These are phyloP conservation scores for Hippotragus niger DNA, from an alignment of 2,113 vertebrate species.

Conservation along the genomic window DNA sequence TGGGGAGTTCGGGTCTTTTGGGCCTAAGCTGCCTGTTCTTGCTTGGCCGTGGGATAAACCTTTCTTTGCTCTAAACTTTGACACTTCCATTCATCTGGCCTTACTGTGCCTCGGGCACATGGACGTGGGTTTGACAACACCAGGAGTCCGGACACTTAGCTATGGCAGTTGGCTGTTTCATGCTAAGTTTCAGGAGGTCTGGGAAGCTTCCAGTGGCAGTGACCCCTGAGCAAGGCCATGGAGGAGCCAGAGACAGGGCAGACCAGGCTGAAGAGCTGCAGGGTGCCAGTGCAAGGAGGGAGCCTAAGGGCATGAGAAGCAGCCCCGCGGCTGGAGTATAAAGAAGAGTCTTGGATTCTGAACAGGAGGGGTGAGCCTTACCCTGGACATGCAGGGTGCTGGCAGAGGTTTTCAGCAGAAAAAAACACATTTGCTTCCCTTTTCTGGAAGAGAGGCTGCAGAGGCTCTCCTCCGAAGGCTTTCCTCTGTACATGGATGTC, in stretches of 20 bases:
- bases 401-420: background rate
- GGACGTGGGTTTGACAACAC: background rate
- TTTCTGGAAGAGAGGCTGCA: background rate
- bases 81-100: background rate
- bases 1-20: background rate
- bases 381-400: background rate
- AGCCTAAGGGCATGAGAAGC: accelerated
- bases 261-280: background rate
- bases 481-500: background rate
- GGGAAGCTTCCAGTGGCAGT: background rate
- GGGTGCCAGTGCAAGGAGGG: background rate
- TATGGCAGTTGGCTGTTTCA: background rate
- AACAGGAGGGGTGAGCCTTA: background rate
- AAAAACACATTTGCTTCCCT: background rate
- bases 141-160: background rate
- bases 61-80: background rate
- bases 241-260: background rate
- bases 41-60: background rate
- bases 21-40: background rate
- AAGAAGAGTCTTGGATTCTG: background rate
- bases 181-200: background rate
- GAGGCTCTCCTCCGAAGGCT: background rate
- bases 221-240: background rate
- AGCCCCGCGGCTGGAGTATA: background rate
- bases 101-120: background rate